These are phyloP conservation scores for Zeugodacus cucurbitae DNA, from an alignment of 1,140 invertebrate species.

Conservation along the genomic window DNA sequence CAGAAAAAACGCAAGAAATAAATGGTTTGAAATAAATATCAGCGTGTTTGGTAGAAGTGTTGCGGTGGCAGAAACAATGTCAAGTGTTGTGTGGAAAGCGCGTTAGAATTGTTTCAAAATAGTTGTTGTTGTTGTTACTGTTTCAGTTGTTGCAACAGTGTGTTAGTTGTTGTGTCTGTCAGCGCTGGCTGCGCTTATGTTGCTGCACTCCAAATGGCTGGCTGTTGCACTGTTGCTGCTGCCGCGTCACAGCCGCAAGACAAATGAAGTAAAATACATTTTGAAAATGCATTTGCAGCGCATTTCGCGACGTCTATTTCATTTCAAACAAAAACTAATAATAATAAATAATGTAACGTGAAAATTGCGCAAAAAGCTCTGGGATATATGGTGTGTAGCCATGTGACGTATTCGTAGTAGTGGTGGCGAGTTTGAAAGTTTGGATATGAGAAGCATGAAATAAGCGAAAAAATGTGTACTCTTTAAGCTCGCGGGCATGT, in stretches of 20 bases:
- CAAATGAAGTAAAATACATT: slow-evolving; percentile 19
- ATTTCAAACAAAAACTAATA: slow-evolving; percentile 13
- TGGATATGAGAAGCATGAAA: no score
- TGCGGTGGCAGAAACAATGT: not conserved
- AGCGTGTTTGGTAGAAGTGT: not conserved
- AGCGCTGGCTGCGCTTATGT: no score
- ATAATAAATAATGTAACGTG: slow-evolving; percentile 16
- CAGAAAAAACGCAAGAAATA: not conserved
- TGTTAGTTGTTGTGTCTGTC: no score
- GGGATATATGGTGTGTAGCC: no score
- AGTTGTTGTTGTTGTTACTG: not conserved
- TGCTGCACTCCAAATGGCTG: no score
- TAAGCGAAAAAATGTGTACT: no score
- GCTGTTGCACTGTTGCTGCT: not conserved
- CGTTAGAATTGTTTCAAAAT: slow-evolving; percentile 35
- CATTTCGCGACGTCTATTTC: slow-evolving; percentile 24
- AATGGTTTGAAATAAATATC: not conserved
- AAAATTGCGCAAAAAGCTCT: no score
- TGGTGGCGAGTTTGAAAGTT: no score
- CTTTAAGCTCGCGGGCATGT: not conserved
- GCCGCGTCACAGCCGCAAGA: not conserved
- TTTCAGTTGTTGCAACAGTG: no score
- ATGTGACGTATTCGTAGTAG: no score
- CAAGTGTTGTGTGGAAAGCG: slow-evolving; percentile 42
- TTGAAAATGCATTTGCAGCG: slow-evolving; percentile 24